Evolutionary conservation across 2,888 invertebrate species (phyloP).

Genomic region (Dendrolimus houi): DNA sequence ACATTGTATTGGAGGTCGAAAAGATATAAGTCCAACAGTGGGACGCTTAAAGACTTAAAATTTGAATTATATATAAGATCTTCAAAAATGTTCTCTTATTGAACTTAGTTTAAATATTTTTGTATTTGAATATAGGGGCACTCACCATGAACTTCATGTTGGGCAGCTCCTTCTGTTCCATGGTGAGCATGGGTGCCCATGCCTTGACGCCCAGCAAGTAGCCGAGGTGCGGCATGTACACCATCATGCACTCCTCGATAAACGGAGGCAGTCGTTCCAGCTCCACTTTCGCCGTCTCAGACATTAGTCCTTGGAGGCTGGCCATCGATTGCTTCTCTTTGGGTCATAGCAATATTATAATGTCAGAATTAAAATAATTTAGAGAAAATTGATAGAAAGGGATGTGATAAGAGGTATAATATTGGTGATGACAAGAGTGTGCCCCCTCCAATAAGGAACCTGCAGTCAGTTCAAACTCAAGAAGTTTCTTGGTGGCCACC

Average conservation of each 20-base stretch:
- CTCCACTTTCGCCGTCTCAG: constrained; percentile 82
- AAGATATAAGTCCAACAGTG: too few species aligned
- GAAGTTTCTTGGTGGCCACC: too few species aligned
- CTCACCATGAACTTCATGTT: constrained; percentile 84
- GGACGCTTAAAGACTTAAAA: too few species aligned
- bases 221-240: constrained; percentile 86
- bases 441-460: too few species aligned
- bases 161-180: constrained; percentile 76
- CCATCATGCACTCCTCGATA: constrained; percentile 80
- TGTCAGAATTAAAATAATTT: not conserved
- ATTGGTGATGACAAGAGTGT: not conserved
- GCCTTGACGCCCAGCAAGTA: constrained; percentile 86
- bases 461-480: too few species aligned
- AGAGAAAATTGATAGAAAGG: not conserved
- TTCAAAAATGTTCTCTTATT: too few species aligned
- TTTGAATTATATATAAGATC: too few species aligned
- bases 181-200: constrained; percentile 74
- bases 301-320: constrained; percentile 83
- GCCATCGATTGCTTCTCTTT: constrained; percentile 82
- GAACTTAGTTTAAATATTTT: too few species aligned
- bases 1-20: not conserved
- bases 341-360: not conserved
- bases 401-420: not conserved
- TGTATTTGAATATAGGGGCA: not conserved
- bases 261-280: constrained; percentile 80